Conservation (phyloP, 2,888 invertebrate genomes). For the Xestia ashworthii region DNA sequence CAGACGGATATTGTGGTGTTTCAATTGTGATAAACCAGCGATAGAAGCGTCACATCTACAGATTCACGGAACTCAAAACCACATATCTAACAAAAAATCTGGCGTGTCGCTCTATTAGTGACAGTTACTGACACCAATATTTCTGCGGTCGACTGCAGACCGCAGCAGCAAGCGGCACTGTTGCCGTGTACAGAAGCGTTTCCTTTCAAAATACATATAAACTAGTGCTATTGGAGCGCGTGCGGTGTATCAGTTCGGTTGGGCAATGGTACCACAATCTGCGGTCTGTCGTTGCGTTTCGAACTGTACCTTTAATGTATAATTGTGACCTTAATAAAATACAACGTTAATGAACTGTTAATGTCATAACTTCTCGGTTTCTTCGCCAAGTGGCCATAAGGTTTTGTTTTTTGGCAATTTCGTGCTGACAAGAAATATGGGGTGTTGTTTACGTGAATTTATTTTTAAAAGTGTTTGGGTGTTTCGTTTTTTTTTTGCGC, state of each 20-base stretch:
- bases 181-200: neutral
- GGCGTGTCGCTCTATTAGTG: neutral
- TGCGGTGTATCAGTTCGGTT: neutral
- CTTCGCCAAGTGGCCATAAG: constrained; percentile 35
- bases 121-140: neutral
- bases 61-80: neutral
- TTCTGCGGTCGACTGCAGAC: neutral
- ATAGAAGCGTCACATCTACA: neutral
- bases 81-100: neutral
- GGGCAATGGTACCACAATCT: neutral
- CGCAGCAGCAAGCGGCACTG: neutral
- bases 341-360: constrained; percentile 57
- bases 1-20: neutral
- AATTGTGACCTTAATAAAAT: constrained; percentile 65
- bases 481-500: neutral
- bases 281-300: neutral
- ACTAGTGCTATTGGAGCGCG: neutral
- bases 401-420: constrained; percentile 42
- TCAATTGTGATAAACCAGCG: neutral
- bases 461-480: constrained; percentile 14
- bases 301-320: constrained; percentile 37
- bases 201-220: neutral
- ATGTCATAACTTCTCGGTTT: constrained; percentile 44
- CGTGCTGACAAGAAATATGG: constrained; percentile 30
- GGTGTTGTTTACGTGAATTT: constrained; percentile 21